Evolutionary conservation across 2,113 vertebrate genomes (phyloP).

Genomic region (Cyprinodon brontotheroides): DNA sequence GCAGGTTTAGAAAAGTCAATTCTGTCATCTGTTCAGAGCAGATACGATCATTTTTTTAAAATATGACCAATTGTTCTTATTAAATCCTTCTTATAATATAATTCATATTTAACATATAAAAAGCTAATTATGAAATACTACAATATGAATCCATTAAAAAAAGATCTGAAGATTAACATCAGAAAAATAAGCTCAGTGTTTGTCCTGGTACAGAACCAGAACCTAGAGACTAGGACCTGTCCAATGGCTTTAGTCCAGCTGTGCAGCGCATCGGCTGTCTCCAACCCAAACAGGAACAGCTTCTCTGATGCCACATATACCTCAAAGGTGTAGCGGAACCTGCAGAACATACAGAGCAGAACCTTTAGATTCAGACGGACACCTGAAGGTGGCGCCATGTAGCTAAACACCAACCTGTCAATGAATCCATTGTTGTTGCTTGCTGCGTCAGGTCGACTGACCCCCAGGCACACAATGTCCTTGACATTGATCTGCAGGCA

Average conservation of each 20-base stretch:
- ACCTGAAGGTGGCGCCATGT: not conserved
- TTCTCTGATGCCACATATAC: constrained; percentile 87
- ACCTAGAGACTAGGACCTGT: constrained; percentile 79
- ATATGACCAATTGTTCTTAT: no score
- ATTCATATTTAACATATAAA: no score
- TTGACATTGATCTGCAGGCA: constrained; percentile 78
- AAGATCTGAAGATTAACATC: no score
- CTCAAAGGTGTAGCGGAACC: constrained; percentile 92
- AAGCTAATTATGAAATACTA: not conserved
- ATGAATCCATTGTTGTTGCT: constrained; percentile 76
- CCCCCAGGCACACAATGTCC: constrained; percentile 86
- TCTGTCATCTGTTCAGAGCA: no score
- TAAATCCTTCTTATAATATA: not conserved
- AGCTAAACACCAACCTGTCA: constrained; percentile 70
- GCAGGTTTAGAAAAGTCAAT: no score
- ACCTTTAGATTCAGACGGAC: no score
- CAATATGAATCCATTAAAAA: not conserved
- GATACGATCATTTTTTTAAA: no score
- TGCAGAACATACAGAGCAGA: constrained; percentile 45
- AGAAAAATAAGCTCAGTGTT: no score
- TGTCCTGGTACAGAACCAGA: not conserved
- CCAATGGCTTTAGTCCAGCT: constrained; percentile 90
- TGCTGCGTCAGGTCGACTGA: constrained; percentile 75
- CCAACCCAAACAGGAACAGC: constrained; percentile 88
- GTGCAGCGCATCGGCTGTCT: constrained; percentile 85